Evolutionary conservation across 2,888 invertebrate genomes (phyloP), one percentile per base, ranked within the genome.

Genomic region (Dasysyrphus tricinctus): DNA sequence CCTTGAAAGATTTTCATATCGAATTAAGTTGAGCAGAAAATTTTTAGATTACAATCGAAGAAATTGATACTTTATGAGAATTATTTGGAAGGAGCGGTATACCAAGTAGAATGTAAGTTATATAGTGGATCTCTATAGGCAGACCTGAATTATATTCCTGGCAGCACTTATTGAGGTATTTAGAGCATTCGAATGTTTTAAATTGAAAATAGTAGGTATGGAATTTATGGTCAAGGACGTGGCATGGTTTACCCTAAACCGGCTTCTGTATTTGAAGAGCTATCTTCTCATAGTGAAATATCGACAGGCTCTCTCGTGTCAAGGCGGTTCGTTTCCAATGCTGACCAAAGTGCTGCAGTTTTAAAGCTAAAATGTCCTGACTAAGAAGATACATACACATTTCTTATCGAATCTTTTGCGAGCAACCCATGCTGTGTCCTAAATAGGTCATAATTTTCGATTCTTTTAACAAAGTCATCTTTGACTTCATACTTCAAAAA

Each of bases 11-110:
- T 75, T 65, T 72, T 72, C 79, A 51, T 19, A 24, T 65, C 37
- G 32, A 51, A 76, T 51, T 76, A 54, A 80, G 75, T 84, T 84
- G 80, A 54, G 75, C 54, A 56, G 84, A 84, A 84, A 76, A 80
- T 80, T 51, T 72, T n/a, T 34, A 67, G 80, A 72, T 76, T 75
- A 59, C 16, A 37, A 79, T 75, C 37, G 70, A 47, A 70, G 65
- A 51, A 80, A 80, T 84, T 75, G 84, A 80, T 84, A 80, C 75
- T 84, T 84, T 84, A 80, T 75, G 49, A 51, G 63, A 29, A 19
- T 19, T 32, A 44, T 51, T 37, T 49, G 8, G 67, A 51, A 29
- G 0, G 12, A 37, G 19, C n/a, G 7, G 37, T 57, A n/a, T n/a
- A n/a, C n/a, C n/a, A n/a, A 6, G 47, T 47, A 14, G 14, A 19